Evolutionary conservation across 2,888 invertebrate species (phyloP).

Genomic region (Deladenus siricidicola): DNA sequence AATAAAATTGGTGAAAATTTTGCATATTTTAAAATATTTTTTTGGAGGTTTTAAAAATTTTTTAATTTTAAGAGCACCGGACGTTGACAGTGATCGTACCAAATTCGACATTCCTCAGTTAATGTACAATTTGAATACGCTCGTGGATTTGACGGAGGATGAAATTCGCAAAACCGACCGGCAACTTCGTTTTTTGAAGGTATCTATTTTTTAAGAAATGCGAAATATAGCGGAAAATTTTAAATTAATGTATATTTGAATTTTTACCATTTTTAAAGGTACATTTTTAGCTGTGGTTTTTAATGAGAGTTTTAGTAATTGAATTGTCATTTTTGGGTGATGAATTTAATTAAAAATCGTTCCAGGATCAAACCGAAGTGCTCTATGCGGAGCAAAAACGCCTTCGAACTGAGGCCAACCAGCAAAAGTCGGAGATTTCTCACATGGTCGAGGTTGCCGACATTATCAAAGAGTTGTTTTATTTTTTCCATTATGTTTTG

Average conservation of each 20-base stretch:
- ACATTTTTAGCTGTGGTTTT: too few relatives aligned
- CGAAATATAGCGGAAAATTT: too few relatives aligned
- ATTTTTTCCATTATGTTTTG: conserved; percentile 1
- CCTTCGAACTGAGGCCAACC: conserved; percentile 63
- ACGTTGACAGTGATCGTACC: conserved; percentile 58
- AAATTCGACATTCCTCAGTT: conserved; percentile 72
- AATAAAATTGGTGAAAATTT: neutral
- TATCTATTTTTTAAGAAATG: too few relatives aligned
- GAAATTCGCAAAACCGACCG: conserved; percentile 81
- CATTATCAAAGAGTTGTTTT: conserved; percentile 20
- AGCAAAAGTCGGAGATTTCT: conserved; percentile 68
- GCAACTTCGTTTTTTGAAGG: conserved; percentile 66
- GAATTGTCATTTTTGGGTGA: too few relatives aligned
- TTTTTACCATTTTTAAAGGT: neutral
- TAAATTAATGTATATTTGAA: neutral
- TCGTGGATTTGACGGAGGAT: conserved; percentile 88
- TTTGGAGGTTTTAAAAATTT: too few relatives aligned
- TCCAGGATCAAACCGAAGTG: conserved; percentile 67
- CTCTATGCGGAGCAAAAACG: conserved; percentile 72
- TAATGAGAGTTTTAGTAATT: too few relatives aligned
- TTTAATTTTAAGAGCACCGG: conserved; percentile 43
- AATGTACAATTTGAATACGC: conserved; percentile 77
- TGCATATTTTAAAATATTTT: neutral
- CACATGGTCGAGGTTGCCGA: conserved; percentile 57
- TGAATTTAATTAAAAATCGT: neutral